Evolutionary conservation across 2,888 invertebrate genomes (phyloP).

Genomic region (Pandemis heparana): DNA sequence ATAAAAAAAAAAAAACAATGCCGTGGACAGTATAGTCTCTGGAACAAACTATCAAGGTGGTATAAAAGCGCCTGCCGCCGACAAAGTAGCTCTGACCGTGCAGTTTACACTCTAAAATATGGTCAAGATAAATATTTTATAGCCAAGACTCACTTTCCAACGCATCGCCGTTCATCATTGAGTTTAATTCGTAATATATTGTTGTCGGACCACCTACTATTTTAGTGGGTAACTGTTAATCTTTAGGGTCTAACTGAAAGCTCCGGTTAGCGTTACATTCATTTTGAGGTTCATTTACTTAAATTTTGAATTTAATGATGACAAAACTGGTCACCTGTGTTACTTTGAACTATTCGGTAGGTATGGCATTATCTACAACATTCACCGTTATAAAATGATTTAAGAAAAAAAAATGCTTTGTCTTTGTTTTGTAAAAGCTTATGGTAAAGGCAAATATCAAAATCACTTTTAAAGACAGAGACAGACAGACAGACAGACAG

Average conservation of each 20-base stretch:
- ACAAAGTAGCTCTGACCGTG: slow-evolving; percentile 56
- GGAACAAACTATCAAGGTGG: not conserved
- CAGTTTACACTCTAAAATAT: slow-evolving; percentile 57
- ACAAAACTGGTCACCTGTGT: not conserved
- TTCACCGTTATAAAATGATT: too few relatives aligned
- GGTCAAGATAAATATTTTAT: slow-evolving; percentile 58
- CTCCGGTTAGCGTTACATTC: slow-evolving; percentile 9
- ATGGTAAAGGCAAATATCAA: too few relatives aligned
- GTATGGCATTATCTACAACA: too few relatives aligned
- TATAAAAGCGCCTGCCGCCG: slow-evolving; percentile 46
- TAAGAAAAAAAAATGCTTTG: too few relatives aligned
- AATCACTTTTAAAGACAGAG: too few relatives aligned
- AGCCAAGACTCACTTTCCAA: slow-evolving; percentile 46
- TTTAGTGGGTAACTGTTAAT: slow-evolving; percentile 33
- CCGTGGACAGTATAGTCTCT: not conserved
- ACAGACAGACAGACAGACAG: too few relatives aligned
- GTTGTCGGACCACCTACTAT: slow-evolving; percentile 42
- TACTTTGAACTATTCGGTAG: not conserved
- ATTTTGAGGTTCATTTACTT: not conserved
- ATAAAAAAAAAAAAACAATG: not conserved
- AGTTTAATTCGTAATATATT: slow-evolving; percentile 59
- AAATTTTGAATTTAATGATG: not conserved
- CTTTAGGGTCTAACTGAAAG: slow-evolving; percentile 32
- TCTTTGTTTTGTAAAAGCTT: too few relatives aligned
- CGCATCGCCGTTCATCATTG: slow-evolving; percentile 57